Evolutionary conservation across 2,797 vertebrate genomes (phyloP).

Genomic region (Calcarius lapponicus): DNA sequence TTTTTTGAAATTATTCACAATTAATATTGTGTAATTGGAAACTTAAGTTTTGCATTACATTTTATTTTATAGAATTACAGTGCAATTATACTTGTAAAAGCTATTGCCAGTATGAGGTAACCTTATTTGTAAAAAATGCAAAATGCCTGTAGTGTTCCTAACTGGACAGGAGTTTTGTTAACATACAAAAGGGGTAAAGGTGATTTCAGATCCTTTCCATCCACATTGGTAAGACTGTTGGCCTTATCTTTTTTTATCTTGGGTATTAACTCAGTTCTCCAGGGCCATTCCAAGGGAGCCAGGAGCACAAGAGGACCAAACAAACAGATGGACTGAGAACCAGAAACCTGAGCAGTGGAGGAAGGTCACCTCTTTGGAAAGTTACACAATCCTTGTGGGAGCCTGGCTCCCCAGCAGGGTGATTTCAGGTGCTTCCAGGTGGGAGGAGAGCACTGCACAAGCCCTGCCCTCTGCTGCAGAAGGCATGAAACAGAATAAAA

Average conservation of each 20-base stretch:
- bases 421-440: not conserved
- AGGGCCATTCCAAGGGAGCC: not conserved
- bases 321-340: not conserved
- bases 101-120: constrained; percentile 55
- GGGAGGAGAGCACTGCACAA: not conserved
- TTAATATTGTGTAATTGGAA: constrained; percentile 69
- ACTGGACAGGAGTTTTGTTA: constrained; percentile 18
- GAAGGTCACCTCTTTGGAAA: not conserved
- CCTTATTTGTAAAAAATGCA: constrained; percentile 48
- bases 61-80: constrained; percentile 59
- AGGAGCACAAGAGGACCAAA: not conserved
- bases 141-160: constrained; percentile 42
- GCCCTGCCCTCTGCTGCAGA: not conserved
- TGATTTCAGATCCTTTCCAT: not conserved
- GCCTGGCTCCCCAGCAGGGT: not conserved
- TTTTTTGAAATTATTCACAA: constrained; percentile 71
- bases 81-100: constrained; percentile 43
- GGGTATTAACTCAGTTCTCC: not conserved
- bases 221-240: not conserved
- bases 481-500: not conserved
- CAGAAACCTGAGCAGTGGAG: not conserved
- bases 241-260: not conserved
- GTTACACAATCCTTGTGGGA: not conserved
- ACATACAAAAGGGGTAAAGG: not conserved
- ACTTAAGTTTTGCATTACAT: constrained; percentile 61